Conservation (phyloP, 2,888 invertebrate genomes). For the Pristionchus exspectatus region DNA sequence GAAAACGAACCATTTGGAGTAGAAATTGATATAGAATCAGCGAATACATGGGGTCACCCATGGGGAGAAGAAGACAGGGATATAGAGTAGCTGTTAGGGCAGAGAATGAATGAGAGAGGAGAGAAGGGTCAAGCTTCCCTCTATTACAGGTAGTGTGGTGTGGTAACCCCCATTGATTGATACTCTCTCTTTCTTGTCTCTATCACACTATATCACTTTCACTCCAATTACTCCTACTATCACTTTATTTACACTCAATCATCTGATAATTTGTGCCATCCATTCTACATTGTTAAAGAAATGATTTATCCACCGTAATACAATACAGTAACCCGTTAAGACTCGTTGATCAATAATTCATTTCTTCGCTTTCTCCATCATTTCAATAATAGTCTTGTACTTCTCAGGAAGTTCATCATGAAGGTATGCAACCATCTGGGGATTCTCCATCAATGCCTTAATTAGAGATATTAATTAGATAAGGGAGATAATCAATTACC, state of each 20-base stretch:
- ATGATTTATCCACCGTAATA: not conserved
- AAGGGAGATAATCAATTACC: not conserved
- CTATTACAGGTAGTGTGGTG: conserved; percentile 39
- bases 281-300: not conserved
- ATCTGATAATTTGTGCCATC: not conserved
- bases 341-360: not conserved
- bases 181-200: conserved; percentile 40
- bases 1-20: conserved; percentile 35
- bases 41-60: conserved; percentile 40
- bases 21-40: conserved; percentile 51
- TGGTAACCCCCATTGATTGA: conserved; percentile 52
- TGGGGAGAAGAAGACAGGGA: not conserved
- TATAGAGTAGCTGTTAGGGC: not conserved
- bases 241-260: not conserved
- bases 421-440: not conserved
- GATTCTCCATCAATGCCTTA: not conserved
- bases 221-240: conserved; percentile 23
- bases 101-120: conserved; percentile 34
- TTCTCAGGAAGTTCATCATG: conserved; percentile 21
- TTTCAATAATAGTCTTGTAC: not conserved
- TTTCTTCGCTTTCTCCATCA: not conserved
- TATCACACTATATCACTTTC: conserved; percentile 50
- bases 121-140: conserved; percentile 44
- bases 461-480: not conserved
- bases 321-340: not conserved